Evolutionary conservation across 2,113 vertebrate species (phyloP).

Genomic region (Hymenochirus boettgeri): DNA sequence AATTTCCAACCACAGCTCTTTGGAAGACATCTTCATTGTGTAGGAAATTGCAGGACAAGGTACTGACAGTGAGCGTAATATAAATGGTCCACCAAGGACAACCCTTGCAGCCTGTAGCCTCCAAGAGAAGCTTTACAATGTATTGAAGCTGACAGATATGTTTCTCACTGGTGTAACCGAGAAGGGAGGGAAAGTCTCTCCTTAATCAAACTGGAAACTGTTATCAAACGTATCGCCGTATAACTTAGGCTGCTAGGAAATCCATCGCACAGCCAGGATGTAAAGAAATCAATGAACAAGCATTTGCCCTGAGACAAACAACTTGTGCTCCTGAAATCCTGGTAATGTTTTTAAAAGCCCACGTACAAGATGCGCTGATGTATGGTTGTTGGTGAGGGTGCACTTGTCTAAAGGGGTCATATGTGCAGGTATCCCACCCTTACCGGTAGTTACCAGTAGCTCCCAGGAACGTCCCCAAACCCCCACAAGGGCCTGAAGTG

Average conservation of each 20-base stretch:
- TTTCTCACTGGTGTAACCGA: slow-evolving; percentile 13
- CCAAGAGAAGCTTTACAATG: slow-evolving; percentile 1
- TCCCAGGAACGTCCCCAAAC: too few relatives aligned
- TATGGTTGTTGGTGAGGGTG: too few relatives aligned
- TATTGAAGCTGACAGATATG: slow-evolving; percentile 20
- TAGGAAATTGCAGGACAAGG: not conserved
- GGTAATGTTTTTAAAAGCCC: slow-evolving; percentile 3
- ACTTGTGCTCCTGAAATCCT: not conserved
- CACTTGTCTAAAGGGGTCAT: too few relatives aligned
- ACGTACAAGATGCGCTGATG: too few relatives aligned
- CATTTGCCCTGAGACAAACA: slow-evolving; percentile 6
- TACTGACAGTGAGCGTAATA: not conserved
- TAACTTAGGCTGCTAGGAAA: slow-evolving; percentile 17
- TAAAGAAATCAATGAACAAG: slow-evolving; percentile 22
- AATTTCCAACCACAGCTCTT: not conserved
- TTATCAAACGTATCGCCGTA: slow-evolving; percentile 9
- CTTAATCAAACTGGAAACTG: slow-evolving; percentile 27
- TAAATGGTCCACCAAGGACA: not conserved
- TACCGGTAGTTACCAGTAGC: too few relatives aligned
- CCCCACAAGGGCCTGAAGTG: too few relatives aligned
- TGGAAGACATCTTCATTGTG: not conserved
- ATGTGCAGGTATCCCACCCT: too few relatives aligned
- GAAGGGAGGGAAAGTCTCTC: slow-evolving; percentile 6
- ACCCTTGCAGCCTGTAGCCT: not conserved
- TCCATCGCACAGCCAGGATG: slow-evolving; percentile 9